Evolutionary conservation across 2,888 invertebrate species (phyloP).

Genomic region (Drosophila affinis): DNA sequence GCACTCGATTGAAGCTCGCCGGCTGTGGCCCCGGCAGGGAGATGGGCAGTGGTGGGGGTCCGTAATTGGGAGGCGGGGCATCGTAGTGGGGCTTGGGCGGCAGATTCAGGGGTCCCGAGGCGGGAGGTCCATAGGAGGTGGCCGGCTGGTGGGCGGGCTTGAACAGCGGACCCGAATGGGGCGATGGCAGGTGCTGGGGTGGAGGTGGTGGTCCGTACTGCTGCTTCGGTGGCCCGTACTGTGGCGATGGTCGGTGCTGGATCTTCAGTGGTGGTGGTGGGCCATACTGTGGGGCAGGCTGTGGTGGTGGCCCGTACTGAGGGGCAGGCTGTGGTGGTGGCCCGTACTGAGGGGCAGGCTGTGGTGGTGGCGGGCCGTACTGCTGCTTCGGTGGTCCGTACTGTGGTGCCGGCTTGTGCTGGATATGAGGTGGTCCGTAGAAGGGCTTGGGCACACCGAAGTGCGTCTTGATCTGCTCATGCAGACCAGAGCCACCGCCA

Average conservation of each 20-base stretch:
- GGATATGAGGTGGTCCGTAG: conserved; percentile 84
- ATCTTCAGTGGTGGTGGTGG: conserved; percentile 57
- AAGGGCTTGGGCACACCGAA: conserved; percentile 82
- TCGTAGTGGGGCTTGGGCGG: conserved; percentile 84
- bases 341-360: conserved; percentile 83
- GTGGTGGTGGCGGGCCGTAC: conserved; percentile 72
- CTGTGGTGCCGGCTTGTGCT: conserved; percentile 62
- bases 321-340: conserved; percentile 82
- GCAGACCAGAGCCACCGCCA: conserved; percentile 47
- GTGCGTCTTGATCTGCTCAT: conserved; percentile 83
- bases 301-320: conserved; percentile 74
- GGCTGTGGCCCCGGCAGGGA: conserved; percentile 71
- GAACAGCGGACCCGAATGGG: conserved; percentile 77
- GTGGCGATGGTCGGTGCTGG: conserved; percentile 58
- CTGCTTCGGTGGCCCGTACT: conserved; percentile 66
- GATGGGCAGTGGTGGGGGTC: conserved; percentile 82
- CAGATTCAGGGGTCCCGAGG: conserved; percentile 75
- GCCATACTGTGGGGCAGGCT: conserved; percentile 66
- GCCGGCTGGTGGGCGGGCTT: conserved; percentile 74
- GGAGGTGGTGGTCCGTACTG: conserved; percentile 63
- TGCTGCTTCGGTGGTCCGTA: conserved; percentile 77
- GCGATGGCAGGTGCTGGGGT: conserved; percentile 80
- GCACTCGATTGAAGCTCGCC: conserved; percentile 59
- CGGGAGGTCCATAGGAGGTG: conserved; percentile 79
- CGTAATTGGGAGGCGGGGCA: conserved; percentile 82